Conservation (phyloP, 2,888 invertebrate species). For the Drosophila aldrichi region DNA sequence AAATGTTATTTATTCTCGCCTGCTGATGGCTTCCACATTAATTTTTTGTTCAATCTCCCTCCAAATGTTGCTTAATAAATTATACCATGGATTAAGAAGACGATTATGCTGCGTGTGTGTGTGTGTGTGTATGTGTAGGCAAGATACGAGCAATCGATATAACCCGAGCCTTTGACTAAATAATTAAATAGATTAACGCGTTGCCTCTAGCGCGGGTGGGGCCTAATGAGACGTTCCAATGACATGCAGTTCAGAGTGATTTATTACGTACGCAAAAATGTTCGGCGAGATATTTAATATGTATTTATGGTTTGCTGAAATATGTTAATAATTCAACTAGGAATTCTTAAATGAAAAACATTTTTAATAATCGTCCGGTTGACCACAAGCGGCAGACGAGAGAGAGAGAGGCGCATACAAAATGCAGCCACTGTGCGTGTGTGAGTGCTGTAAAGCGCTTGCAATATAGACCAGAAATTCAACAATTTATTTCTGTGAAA, state of each 20-base stretch:
- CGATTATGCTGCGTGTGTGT: slow-evolving; percentile 23
- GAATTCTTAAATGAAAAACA: slow-evolving; percentile 10
- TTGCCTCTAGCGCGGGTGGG: slow-evolving; percentile 24
- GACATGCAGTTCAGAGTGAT: slow-evolving; percentile 51
- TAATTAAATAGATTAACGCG: slow-evolving; percentile 57
- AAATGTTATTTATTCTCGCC: slow-evolving; percentile 2
- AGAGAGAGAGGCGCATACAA: slow-evolving; percentile 9
- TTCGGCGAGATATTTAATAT: slow-evolving; percentile 19
- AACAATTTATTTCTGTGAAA: slow-evolving; percentile 76
- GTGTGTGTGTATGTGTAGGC: neutral
- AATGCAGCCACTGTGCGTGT: neutral
- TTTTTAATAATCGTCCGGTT: slow-evolving; percentile 24
- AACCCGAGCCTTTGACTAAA: slow-evolving; percentile 36
- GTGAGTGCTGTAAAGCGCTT: slow-evolving; percentile 45
- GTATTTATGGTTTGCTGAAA: slow-evolving; percentile 30
- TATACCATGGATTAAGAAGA: slow-evolving; percentile 34
- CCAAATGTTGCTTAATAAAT: slow-evolving; percentile 36
- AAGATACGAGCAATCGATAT: slow-evolving; percentile 34
- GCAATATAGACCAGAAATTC: slow-evolving; percentile 77
- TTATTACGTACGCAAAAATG: slow-evolving; percentile 35
- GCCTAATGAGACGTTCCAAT: slow-evolving; percentile 48
- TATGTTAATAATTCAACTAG: slow-evolving; percentile 26
- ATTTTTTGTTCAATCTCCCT: neutral
- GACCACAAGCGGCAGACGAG: slow-evolving; percentile 33
- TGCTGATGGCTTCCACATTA: slow-evolving; percentile 9